A percentile compares a stretch with the other conserved stretches of the same genome.
These are phyloP conservation scores for Venusia cambrica DNA, from an alignment of 2,888 invertebrate species.

Conservation along the genomic window DNA sequence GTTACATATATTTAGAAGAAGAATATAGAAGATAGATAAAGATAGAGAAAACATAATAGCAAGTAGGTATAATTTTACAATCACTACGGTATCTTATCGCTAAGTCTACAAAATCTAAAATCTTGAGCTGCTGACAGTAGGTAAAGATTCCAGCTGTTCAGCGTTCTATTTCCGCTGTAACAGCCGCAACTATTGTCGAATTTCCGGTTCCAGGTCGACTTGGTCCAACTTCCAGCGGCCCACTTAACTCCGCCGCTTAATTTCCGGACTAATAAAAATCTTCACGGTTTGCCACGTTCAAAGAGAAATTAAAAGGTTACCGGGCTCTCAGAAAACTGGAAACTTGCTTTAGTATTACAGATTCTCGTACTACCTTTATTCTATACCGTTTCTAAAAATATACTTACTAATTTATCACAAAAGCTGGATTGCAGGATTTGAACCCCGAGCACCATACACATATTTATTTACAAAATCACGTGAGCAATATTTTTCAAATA, in stretches of 20 bases:
- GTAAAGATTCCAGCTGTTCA: neutral
- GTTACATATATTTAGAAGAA: too few relatives aligned
- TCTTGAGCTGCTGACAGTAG: too few relatives aligned
- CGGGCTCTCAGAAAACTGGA: slow-evolving; percentile 15
- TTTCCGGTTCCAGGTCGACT: slow-evolving; percentile 12
- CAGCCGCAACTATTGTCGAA: slow-evolving; percentile 18
- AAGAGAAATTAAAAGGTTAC: slow-evolving; percentile 32
- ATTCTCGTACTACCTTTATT: slow-evolving; percentile 2
- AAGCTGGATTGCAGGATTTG: too few relatives aligned
- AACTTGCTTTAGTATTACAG: slow-evolving; percentile 13
- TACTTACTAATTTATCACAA: too few relatives aligned
- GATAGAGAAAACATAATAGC: too few relatives aligned
- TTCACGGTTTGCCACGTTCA: slow-evolving; percentile 24
- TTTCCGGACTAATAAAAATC: slow-evolving; percentile 35
- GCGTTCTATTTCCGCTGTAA: slow-evolving; percentile 9
- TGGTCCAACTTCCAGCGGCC: slow-evolving; percentile 17
- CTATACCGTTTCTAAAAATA: slow-evolving; percentile 1
- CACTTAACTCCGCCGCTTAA: slow-evolving; percentile 30
- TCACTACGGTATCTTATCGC: too few relatives aligned
- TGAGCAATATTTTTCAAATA: too few relatives aligned
- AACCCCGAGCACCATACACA: too few relatives aligned
- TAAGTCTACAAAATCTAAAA: too few relatives aligned
- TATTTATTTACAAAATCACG: too few relatives aligned
- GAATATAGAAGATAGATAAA: too few relatives aligned
- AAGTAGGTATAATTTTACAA: too few relatives aligned